Evolutionary conservation across 64 coral and sea anemone genomes (phyloP).

Genomic region (Pachyseris speciosa): DNA sequence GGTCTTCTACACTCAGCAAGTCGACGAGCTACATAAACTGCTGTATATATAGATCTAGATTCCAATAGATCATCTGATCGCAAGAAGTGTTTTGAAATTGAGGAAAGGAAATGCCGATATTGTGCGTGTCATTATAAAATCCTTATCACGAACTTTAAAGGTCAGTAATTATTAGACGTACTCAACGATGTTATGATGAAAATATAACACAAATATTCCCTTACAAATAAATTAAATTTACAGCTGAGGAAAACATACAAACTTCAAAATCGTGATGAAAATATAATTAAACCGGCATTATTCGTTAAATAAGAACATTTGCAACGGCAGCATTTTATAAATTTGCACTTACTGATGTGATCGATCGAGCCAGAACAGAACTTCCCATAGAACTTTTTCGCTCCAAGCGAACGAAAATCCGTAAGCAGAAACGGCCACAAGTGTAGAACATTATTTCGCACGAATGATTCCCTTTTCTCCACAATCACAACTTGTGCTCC

Average conservation of each 20-base stretch:
- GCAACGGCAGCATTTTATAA: background rate
- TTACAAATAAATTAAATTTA: background rate
- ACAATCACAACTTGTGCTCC: slow-evolving; percentile 95
- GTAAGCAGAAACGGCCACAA: slow-evolving; percentile 96
- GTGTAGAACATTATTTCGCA: slow-evolving; percentile 97
- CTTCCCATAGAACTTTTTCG: slow-evolving; percentile 96
- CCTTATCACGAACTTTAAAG: background rate
- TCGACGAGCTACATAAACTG: background rate
- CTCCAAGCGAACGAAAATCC: slow-evolving; percentile 97
- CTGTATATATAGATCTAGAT: background rate
- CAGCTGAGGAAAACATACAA: background rate
- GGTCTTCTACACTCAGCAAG: background rate
- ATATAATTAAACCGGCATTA: background rate
- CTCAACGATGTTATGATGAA: background rate
- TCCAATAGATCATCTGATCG: background rate
- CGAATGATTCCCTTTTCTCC: slow-evolving; percentile 86
- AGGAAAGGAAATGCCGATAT: slow-evolving; percentile 9
- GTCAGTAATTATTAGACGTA: background rate
- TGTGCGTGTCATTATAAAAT: background rate
- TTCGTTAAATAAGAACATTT: background rate
- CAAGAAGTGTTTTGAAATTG: background rate
- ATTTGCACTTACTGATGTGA: slow-evolving; percentile 92
- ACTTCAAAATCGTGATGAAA: background rate
- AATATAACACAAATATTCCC: background rate
- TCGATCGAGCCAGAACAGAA: slow-evolving; percentile 97